Base-by-base conservation (phyloP, 2,797 vertebrate genomes). In the Hippopotamyrus pictus region DNA sequence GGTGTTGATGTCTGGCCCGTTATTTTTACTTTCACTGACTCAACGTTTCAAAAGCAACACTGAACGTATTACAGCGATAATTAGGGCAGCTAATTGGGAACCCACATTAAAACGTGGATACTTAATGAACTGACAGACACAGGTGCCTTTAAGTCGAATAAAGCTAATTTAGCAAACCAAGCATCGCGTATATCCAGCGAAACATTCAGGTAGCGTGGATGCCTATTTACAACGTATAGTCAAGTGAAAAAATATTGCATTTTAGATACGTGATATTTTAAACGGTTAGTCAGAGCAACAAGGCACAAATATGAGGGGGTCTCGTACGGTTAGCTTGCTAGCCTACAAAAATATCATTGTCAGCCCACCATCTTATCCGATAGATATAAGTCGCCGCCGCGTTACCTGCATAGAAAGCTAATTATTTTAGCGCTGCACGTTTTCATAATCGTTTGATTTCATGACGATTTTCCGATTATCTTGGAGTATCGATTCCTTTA, bases 321-420 rank as follows among this genome's bases (percentile, higher is more conserved):
- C 14, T 41, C 82, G 19, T 57, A 25, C 37, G 14, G 54, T 65
- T 87, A 89, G 51, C 79, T 59, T 46, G 14, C n/a, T 19, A 89
- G 88, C 37, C 46, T 65, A 62, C 79, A 44, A 29, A 33, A 57
- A 46, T 85, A 41, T 17, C 51, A 84, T 41, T 59, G n/a, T 84
- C 53, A 59, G 73, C 19, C 88, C 73, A 82, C 69, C 69, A 85
- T 85, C 54, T 65, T 85, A 89, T 89, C 53, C n/a, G 79, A 88
- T 7, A 46, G 57, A 69, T 33, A 5, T n/a, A 87, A 51, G 8
- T 46, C 29, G 19, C 4, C 57, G 11, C n/a, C 57, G 33, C 59
- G 11, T 57, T 65, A 65, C 33, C 86, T 14, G 41, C 9, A 41
- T 22, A 65, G 86, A 25, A 69, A 48, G 86, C 54, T 50, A 88